phyloP scores from a whole-genome alignment of 2,888 invertebrate species.

The Phorcus lineatus region DNA sequence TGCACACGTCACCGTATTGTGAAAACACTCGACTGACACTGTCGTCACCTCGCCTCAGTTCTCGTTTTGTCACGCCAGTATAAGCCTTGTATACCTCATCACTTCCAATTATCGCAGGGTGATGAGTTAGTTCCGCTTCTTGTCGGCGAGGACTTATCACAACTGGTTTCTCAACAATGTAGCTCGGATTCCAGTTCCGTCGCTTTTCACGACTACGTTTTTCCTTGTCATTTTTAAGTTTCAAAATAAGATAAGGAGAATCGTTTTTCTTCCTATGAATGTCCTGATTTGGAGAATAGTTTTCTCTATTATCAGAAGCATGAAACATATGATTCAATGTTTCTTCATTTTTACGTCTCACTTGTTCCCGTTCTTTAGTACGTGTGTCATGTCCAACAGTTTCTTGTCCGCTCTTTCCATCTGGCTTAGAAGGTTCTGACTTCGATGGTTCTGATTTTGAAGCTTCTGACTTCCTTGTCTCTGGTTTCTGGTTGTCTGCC shows the following conservation, averaged over 20 bases:
- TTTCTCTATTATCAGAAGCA: neutral
- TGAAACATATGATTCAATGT: neutral
- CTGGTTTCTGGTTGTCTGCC: neutral
- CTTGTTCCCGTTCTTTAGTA: neutral
- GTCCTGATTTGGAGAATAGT: neutral
- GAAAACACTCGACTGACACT: constrained; percentile 23
- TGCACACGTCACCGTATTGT: constrained; percentile 27
- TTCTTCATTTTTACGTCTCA: neutral
- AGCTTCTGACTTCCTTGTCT: neutral
- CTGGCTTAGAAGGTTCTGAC: neutral
- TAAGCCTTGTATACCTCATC: constrained; percentile 50
- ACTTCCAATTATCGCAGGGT: constrained; percentile 44
- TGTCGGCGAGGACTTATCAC: constrained; percentile 20
- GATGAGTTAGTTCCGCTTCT: constrained; percentile 29
- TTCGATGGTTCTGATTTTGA: neutral
- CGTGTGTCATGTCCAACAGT: neutral
- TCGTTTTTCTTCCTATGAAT: neutral
- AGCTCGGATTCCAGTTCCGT: neutral
- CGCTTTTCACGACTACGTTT: neutral
- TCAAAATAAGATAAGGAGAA: neutral
- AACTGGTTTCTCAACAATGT: neutral
- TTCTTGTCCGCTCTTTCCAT: neutral
- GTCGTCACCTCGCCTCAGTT: constrained; percentile 30
- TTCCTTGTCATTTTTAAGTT: neutral
- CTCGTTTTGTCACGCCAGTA: constrained; percentile 38